Evolutionary conservation across 1,140 invertebrate genomes (phyloP), one percentile per base, ranked within the genome.

Genomic region (Drosophila mauritiana): DNA sequence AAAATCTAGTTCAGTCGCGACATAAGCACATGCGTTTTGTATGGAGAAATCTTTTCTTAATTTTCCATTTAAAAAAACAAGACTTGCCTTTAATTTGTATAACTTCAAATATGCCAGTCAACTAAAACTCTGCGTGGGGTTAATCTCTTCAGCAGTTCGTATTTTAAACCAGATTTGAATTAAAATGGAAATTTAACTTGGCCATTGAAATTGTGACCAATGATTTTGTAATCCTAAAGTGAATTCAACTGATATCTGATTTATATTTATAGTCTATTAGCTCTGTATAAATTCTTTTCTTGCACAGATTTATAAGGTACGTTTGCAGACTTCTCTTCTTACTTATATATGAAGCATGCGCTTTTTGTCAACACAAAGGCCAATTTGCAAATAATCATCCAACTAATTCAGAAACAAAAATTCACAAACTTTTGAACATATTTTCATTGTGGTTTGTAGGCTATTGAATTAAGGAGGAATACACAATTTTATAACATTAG

Each of bases 361-460:
- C 91, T 92, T 91, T 92, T 91, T 91, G 84, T 92, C 90, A 92
- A 92, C 91, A 92, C 90, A 92, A 92, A 92, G 91, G 91, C 91
- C 91, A 91, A 92, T 91, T 88, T 91, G 81, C 90, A 92, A 91
- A 91, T 91, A 92, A 92, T 92, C 91, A 92, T 91, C 90, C 86
- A 91, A 91, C 91, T 92, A 92, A 92, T 91, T 84, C 85, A 73
- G 74, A 92, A 91, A 91, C 73, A 80, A 91, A 90, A 88, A 78
- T 73, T 89, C 67, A 80, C 84, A 84, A 73, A 75, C 68, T 48
- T 69, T 75, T 78, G 53, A 75, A 58, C 56, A 39, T 63, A 31
- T 31, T 10, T 31, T 31, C 31, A 39, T 39, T 78, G 48, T 59
- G 45, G 59, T 69, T 49, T 61, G 0, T n/a, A 25, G 39, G 46